Evolutionary conservation across 2,888 invertebrate genomes (phyloP).

Genomic region (Alloplasta piceator): DNA sequence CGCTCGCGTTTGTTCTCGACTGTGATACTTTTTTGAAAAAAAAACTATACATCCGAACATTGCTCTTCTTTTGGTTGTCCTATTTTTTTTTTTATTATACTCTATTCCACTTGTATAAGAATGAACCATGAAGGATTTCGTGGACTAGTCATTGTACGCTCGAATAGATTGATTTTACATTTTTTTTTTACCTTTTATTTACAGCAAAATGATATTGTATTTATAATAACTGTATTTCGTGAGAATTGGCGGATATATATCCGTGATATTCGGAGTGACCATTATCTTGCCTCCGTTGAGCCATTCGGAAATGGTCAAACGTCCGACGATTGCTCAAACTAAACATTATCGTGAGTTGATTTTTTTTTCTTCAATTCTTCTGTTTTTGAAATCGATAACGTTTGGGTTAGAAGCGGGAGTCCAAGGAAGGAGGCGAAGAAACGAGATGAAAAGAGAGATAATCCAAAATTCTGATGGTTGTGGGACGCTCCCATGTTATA

Average conservation of each 20-base stretch:
- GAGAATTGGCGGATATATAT: slow-evolving; percentile 9
- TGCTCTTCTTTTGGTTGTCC: slow-evolving; percentile 10
- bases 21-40: slow-evolving; percentile 67
- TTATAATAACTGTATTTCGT: slow-evolving; percentile 34
- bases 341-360: slow-evolving; percentile 24
- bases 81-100: slow-evolving; percentile 1
- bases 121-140: slow-evolving; percentile 11
- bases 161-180: slow-evolving; percentile 13
- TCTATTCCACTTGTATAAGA: not conserved
- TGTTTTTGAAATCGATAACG: slow-evolving; percentile 30
- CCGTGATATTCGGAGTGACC: slow-evolving; percentile 20
- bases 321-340: slow-evolving; percentile 51
- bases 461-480: slow-evolving; percentile 48
- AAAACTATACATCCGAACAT: not conserved
- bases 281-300: slow-evolving; percentile 6
- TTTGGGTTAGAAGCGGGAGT: slow-evolving; percentile 59
- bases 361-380: slow-evolving; percentile 20
- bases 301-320: slow-evolving; percentile 19
- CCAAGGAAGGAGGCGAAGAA: slow-evolving; percentile 41
- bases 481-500: slow-evolving; percentile 72
- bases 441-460: slow-evolving; percentile 46
- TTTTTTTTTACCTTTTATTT: slow-evolving; percentile 12
- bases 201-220: slow-evolving; percentile 18
- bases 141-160: slow-evolving; percentile 53
- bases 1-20: slow-evolving; percentile 63